Percentiles rank a stretch among this genome's conserved stretches.
These are phyloP conservation scores for Rhyacophila brunnea DNA, from an alignment of 1,140 invertebrate species.

Conservation along the genomic window DNA sequence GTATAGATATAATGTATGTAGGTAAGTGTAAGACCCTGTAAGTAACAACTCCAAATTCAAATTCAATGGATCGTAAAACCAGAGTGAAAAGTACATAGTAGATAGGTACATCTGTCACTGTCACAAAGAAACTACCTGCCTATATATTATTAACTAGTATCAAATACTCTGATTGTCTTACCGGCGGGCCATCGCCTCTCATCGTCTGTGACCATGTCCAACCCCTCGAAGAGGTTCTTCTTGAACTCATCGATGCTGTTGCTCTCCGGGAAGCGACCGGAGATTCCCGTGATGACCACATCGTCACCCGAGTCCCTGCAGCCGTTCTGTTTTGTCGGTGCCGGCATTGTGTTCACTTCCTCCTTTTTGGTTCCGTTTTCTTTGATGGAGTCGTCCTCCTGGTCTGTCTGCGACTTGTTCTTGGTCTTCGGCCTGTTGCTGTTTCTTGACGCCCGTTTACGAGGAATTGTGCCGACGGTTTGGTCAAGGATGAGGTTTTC, in stretches of 20 bases:
- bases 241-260: conserved; percentile 82
- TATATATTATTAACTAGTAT: too few species aligned
- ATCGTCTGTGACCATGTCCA: conserved; percentile 85
- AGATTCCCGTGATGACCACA: conserved; percentile 82
- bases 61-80: too few species aligned
- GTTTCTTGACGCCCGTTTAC: conserved; percentile 26
- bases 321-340: conserved; percentile 15
- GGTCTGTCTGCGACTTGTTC: conserved; percentile 3
- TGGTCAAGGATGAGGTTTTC: conserved; percentile 31
- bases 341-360: conserved; percentile 4
- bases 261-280: conserved; percentile 82
- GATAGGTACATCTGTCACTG: too few species aligned
- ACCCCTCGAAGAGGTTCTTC: conserved; percentile 74
- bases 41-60: too few species aligned
- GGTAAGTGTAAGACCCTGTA: too few species aligned
- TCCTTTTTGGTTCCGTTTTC: neutral
- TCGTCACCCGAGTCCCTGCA: conserved; percentile 56
- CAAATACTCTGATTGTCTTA: too few species aligned
- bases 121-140: too few species aligned
- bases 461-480: conserved; percentile 28
- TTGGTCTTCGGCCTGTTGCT: conserved; percentile 19
- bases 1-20: too few species aligned
- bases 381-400: neutral
- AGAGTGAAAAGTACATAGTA: too few species aligned
- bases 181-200: conserved; percentile 72